Conservation (phyloP, 1,140 invertebrate species). For the Panagrolaimus sp. region DNA sequence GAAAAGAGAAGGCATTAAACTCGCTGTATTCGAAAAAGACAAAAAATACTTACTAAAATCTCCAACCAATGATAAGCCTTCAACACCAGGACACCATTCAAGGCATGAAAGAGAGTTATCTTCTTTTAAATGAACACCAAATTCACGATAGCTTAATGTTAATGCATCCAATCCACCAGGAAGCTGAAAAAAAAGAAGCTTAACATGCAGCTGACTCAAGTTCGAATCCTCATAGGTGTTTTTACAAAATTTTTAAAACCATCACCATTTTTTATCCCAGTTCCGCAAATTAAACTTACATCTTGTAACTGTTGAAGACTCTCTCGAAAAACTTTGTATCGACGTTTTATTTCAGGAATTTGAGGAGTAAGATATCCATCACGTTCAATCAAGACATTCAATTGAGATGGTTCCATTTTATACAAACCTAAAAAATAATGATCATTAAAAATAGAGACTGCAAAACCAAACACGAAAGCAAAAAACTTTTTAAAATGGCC, state of each 20-base stretch:
- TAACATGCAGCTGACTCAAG: too few species aligned
- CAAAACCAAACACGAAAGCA: too few species aligned
- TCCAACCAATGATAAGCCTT: conserved; percentile 78
- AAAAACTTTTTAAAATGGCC: too few species aligned
- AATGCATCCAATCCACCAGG: conserved; percentile 73
- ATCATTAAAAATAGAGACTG: too few species aligned
- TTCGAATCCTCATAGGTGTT: too few species aligned
- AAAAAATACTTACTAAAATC: conserved; percentile 92
- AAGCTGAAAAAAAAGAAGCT: conserved; percentile 16
- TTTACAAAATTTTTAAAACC: too few species aligned
- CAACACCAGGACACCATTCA: conserved; percentile 93
- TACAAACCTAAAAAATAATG: too few species aligned
- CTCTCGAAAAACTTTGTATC: conserved; percentile 50
- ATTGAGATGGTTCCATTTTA: conserved; percentile 34
- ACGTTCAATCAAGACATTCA: conserved; percentile 46
- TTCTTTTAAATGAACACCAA: conserved; percentile 73
- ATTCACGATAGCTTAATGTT: conserved; percentile 76
- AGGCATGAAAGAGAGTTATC: conserved; percentile 78
- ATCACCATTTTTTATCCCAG: neutral
- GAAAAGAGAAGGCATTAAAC: conserved; percentile 37
- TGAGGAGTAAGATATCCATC: conserved; percentile 50
- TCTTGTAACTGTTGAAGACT: conserved; percentile 46
- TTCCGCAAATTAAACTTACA: conserved; percentile 23
- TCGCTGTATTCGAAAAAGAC: conserved; percentile 25
- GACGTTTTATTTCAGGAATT: conserved; percentile 42